Evolutionary conservation across 2,888 invertebrate genomes (phyloP), one percentile per base, ranked within the genome.

Genomic region (Oscheius sp.): DNA sequence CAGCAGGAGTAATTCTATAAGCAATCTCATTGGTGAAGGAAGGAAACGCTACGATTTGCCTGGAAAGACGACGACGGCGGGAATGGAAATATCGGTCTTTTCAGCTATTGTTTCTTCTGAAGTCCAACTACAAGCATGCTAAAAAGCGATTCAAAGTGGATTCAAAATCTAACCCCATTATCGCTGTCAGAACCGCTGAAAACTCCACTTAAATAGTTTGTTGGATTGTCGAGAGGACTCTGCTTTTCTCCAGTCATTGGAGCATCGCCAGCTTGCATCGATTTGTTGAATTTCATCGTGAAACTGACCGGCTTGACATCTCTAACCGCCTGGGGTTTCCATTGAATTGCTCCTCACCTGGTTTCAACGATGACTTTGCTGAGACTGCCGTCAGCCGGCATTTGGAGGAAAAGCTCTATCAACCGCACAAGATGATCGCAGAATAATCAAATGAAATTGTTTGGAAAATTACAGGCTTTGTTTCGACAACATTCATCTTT

Each of bases 191-290:
- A 17, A 12, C 20, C 55, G 23, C 55, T 55, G 34, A 34, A 55
- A 25, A 55, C 55, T 33, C 55, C 55, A 37, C 55, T 55, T n/a
- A 34, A n/a, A n/a, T n/a, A n/a, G n/a, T n/a, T n/a, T n/a, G n/a
- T n/a, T n/a, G n/a, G n/a, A n/a, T n/a, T n/a, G n/a, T n/a, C n/a
- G n/a, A n/a, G n/a, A n/a, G n/a, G n/a, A n/a, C n/a, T 42, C 42
- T 42, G 15, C 20, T 42, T 42, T 20, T 42, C 42, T 15, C 12
- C 12, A 42, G 42, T 42, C 42, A 8, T 42, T 20, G 42, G 42
- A 42, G 42, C 42, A 20, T 42, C 42, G 42, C 42, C 42, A 12
- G 42, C 42, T 42, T 42, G 42, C 20, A 42, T 15, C 15, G 42
- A 4, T 4, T 20, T 17, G 3, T 42, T 15, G 42, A 42, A 42